Evolutionary conservation across 2,797 vertebrate species (phyloP), one percentile per base, ranked within the genome.

Genomic region (Telmatherina bonti): DNA sequence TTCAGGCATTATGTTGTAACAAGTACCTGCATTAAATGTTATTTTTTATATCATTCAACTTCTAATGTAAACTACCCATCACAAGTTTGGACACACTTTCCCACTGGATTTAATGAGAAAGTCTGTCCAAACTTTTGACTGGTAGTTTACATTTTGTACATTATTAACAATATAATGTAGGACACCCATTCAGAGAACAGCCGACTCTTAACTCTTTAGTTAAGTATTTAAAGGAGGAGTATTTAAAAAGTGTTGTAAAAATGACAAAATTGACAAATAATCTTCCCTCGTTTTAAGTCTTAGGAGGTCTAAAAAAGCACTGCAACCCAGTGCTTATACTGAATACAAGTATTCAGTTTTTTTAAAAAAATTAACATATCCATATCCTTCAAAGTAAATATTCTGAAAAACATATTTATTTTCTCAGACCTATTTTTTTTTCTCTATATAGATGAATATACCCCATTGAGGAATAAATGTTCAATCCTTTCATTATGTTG

Each of bases 161-260:
- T n/a, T n/a, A n/a, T 49, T 49, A n/a, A 22, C 45, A 51, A 51
- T 51, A 51, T 51, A 24, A 51, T 49, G 45, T 24, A 49, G n/a
- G 1, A 20, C 4, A 22, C 45, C 10, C 47, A 12, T 24, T 51
- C 4, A 24, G 47, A 51, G 10, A 22, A 13, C 22, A 12, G 24
- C 20, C 2, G 22, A 26, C 47, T 51, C n/a, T 24, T 22, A 47
- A 47, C n/a, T 8, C n/a, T 9, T n/a, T 18, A 1, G n/a, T n/a
- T n/a, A 20, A 43, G 20, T 33, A 43, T 5, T 16, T 20, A 15
- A 7, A 41, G 3, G 2, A 45, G 5, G 6, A 18, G 0, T 5
- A 18, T 16, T 18, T 38, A 38, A 38, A 36, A 36, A 41, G 43
- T n/a, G 20, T 8, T 45, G 43, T 45, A n/a, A n/a, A 20, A 45